Conservation (phyloP, 2,797 vertebrate species). For the Pygocentrus nattereri region DNA sequence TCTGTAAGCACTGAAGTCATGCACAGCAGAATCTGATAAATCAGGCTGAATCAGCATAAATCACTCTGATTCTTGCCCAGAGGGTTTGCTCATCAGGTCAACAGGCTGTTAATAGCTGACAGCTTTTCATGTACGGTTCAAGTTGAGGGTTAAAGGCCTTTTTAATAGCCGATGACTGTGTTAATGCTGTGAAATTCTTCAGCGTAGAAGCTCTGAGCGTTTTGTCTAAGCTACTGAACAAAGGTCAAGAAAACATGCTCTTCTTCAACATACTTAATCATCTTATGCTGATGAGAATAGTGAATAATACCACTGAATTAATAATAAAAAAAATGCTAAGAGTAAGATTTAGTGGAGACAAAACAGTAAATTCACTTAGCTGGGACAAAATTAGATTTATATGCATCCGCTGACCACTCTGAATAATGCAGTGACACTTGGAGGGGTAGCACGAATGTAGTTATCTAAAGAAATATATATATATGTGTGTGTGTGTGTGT, state of each 20-base stretch:
- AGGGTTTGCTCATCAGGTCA: neutral
- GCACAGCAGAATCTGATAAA: neutral
- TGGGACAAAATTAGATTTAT: slow-evolving; percentile 17
- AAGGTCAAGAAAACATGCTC: neutral
- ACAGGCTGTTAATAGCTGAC: neutral
- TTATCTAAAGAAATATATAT: slow-evolving; percentile 13
- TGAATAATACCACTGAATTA: neutral
- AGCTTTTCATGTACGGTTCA: neutral
- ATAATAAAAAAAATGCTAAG: neutral
- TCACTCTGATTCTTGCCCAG: neutral
- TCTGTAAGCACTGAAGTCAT: too few relatives aligned
- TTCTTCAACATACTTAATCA: neutral
- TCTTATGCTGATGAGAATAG: slow-evolving; percentile 7
- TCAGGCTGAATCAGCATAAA: neutral
- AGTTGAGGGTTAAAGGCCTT: neutral
- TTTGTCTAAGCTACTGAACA: neutral
- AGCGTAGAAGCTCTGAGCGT: neutral
- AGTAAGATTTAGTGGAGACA: neutral
- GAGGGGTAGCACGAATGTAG: slow-evolving; percentile 14
- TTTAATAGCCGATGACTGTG: neutral
- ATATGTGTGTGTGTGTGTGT: too few relatives aligned
- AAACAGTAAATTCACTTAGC: neutral
- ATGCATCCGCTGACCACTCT: neutral
- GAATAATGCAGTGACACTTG: slow-evolving; percentile 25
- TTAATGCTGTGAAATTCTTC: neutral